Conservation (phyloP, 2,113 vertebrate species). For the Peromyscus californicus region DNA sequence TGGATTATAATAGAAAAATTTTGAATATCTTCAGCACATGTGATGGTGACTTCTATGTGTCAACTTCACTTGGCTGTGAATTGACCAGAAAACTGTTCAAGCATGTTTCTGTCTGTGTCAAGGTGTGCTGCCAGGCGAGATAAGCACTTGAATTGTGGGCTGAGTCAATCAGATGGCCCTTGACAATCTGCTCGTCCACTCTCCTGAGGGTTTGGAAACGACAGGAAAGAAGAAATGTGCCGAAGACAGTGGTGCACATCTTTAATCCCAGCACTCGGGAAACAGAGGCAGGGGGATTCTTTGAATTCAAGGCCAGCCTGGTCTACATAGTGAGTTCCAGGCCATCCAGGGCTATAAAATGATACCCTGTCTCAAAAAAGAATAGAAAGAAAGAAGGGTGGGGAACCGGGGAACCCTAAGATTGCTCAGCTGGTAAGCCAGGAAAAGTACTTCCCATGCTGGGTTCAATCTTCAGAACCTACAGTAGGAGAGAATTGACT, state of each 20-base stretch:
- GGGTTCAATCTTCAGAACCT: background rate
- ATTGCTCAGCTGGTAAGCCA: background rate
- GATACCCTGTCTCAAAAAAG: background rate
- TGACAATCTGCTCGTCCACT: background rate
- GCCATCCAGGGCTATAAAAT: background rate
- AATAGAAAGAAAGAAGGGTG: background rate
- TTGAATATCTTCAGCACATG: background rate
- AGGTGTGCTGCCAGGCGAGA: background rate
- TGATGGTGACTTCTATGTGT: background rate
- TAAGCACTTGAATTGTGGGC: background rate
- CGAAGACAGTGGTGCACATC: background rate
- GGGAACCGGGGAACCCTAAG: background rate
- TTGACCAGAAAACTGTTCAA: background rate
- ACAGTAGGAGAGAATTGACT: background rate
- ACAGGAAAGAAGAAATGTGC: background rate
- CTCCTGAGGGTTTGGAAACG: background rate
- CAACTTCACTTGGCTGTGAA: background rate
- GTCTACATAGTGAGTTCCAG: background rate
- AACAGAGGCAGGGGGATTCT: background rate
- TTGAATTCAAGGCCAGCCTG: background rate
- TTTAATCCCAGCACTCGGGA: background rate
- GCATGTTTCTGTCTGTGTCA: background rate
- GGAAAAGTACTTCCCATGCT: background rate
- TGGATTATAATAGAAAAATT: background rate
- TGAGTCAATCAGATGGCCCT: background rate